phyloP scores from a whole-genome alignment of 2,888 invertebrate genomes.

The Andrena dorsata region DNA sequence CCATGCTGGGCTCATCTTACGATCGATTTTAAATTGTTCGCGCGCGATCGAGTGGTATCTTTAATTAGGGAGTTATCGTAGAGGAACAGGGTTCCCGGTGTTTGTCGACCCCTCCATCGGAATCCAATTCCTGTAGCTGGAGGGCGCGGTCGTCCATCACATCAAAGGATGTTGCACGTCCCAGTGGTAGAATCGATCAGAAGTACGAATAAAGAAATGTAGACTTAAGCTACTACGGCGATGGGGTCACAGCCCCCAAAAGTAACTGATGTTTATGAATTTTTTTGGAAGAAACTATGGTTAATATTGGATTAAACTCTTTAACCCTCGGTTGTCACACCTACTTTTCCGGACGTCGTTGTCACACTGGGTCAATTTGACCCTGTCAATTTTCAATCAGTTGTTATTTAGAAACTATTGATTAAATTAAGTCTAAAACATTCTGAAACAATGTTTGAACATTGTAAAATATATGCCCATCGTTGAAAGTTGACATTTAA shows the following conservation, averaged over 20 bases:
- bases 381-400: too few species aligned
- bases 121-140: slow-evolving; percentile 29
- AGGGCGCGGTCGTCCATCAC: slow-evolving; percentile 9
- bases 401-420: too few species aligned
- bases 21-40: slow-evolving; percentile 48
- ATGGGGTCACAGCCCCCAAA: background rate
- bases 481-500: too few species aligned
- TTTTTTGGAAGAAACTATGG: too few species aligned
- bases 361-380: too few species aligned
- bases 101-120: slow-evolving; percentile 37
- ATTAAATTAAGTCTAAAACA: too few species aligned
- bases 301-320: too few species aligned
- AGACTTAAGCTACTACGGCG: background rate
- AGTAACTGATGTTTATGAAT: too few species aligned
- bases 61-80: slow-evolving; percentile 41
- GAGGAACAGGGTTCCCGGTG: slow-evolving; percentile 15
- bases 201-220: background rate
- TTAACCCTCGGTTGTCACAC: too few species aligned
- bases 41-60: slow-evolving; percentile 34
- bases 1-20: slow-evolving; percentile 23
- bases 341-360: too few species aligned
- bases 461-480: too few species aligned
- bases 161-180: background rate
- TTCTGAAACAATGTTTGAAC: too few species aligned
- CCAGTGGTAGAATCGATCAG: background rate